Percentiles rank a stretch among this genome's conserved stretches.
phyloP scores from a whole-genome alignment of 2,113 vertebrate species.

The Saguinus midas region DNA sequence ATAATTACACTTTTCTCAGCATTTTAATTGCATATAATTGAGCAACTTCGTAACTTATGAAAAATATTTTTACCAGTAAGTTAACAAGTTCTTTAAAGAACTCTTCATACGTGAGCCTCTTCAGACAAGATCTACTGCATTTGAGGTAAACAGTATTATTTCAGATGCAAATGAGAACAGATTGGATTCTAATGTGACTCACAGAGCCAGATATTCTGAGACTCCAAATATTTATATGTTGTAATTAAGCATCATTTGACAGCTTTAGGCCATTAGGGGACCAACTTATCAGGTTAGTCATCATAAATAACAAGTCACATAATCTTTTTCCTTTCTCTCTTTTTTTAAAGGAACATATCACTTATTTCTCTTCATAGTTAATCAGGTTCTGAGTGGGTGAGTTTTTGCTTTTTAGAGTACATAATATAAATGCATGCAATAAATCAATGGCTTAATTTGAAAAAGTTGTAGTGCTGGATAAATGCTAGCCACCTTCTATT shows the following conservation, averaged over 20 bases:
- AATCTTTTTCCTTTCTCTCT: neutral
- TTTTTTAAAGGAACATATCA: neutral
- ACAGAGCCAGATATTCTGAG: neutral
- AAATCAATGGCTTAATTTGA: constrained; percentile 22
- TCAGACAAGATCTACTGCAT: neutral
- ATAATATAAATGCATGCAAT: neutral
- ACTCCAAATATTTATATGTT: neutral
- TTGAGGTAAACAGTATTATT: neutral
- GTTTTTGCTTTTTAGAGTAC: neutral
- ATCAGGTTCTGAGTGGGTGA: neutral
- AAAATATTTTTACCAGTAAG: constrained; percentile 23
- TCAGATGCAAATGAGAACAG: constrained; percentile 22
- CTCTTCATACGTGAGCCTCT: neutral
- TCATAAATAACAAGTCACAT: neutral
- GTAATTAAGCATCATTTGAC: neutral
- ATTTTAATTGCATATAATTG: constrained; percentile 24
- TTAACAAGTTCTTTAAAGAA: neutral
- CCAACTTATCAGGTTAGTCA: neutral
- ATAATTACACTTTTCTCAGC: neutral
- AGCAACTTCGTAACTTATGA: neutral
- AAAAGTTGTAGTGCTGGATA: neutral
- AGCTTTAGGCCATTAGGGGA: neutral
- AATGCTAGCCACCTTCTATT: neutral
- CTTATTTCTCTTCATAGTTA: constrained; percentile 13
- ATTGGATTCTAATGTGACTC: neutral